Conservation (phyloP, 2,888 invertebrate genomes). For the Ochropleura leucogaster region DNA sequence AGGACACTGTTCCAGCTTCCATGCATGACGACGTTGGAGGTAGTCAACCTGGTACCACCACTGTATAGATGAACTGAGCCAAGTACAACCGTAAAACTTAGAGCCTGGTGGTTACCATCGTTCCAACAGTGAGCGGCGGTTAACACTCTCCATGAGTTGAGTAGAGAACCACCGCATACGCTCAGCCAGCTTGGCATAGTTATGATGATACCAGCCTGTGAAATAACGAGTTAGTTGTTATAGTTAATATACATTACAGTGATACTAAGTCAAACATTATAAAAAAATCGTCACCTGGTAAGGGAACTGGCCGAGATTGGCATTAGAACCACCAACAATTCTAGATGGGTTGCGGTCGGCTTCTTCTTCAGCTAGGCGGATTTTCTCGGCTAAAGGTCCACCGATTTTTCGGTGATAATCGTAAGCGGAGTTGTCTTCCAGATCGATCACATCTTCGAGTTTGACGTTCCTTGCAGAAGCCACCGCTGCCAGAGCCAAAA, state of each 20-base stretch:
- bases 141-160: constrained; percentile 71
- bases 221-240: not conserved
- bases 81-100: constrained; percentile 70
- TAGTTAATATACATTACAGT: not conserved
- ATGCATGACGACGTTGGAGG: constrained; percentile 70
- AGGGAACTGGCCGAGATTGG: constrained; percentile 59
- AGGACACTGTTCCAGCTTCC: constrained; percentile 71
- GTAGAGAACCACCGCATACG: constrained; percentile 77
- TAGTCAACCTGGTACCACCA: constrained; percentile 74
- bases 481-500: constrained; percentile 54
- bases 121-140: constrained; percentile 54
- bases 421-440: constrained; percentile 59
- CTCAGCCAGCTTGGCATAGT: constrained; percentile 26
- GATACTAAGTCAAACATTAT: not conserved
- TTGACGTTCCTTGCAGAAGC: constrained; percentile 47
- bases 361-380: constrained; percentile 38
- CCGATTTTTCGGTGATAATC: constrained; percentile 52
- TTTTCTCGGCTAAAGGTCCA: constrained; percentile 58
- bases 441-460: constrained; percentile 36
- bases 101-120: constrained; percentile 15
- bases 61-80: constrained; percentile 72
- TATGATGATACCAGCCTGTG: constrained; percentile 66
- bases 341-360: constrained; percentile 39
- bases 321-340: constrained; percentile 64
- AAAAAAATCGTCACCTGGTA: constrained; percentile 49